Conservation (phyloP, 1,140 invertebrate genomes). For the Rhopalosiphum padi region DNA sequence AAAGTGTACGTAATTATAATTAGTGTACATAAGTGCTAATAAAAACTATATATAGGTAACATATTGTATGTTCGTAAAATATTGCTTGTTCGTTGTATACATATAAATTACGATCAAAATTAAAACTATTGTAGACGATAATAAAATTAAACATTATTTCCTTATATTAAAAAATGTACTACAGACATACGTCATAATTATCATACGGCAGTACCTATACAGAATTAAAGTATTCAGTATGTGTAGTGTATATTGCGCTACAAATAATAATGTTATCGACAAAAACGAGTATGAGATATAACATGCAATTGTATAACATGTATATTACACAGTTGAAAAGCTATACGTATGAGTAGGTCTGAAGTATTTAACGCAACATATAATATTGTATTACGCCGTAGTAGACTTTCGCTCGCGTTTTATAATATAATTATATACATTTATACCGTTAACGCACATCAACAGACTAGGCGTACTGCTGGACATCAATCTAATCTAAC, state of each 20-base stretch:
- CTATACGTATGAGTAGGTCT: neutral
- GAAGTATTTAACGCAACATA: neutral
- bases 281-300: neutral
- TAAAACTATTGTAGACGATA: neutral
- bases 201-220: neutral
- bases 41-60: too few relatives aligned
- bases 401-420: neutral
- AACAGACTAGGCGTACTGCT: neutral
- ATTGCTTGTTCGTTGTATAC: neutral
- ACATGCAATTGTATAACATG: too few relatives aligned
- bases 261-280: neutral
- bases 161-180: too few relatives aligned
- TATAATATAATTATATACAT: neutral
- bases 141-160: too few relatives aligned
- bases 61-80: too few relatives aligned
- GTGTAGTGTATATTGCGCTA: neutral
- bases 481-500: neutral
- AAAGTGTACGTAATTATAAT: neutral
- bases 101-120: neutral
- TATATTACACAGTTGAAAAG: neutral
- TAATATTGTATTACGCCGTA: neutral
- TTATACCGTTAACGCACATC: neutral
- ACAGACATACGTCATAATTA: neutral
- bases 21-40: too few relatives aligned
- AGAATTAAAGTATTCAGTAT: neutral